Evolutionary conservation across 2,888 invertebrate species (phyloP), one percentile per base, ranked within the genome.

Genomic region (Drosophila neotestacea): DNA sequence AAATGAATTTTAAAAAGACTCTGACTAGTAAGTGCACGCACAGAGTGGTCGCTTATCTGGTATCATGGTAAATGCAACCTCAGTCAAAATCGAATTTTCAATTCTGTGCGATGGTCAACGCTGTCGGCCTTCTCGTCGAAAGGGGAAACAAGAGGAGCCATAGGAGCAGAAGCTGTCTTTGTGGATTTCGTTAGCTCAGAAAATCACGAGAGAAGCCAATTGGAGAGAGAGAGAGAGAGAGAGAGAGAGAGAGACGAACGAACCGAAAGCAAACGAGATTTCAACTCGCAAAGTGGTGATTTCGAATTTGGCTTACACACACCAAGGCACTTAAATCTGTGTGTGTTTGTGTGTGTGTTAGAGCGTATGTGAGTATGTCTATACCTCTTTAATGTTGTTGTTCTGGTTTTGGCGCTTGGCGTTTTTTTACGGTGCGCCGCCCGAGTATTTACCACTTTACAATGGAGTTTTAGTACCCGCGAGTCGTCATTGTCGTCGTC

Each of bases 401-500:
- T 88, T 85, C 81, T 80, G 85, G 88, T 81, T 87, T 85, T 86
- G 86, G 88, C 86, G 88, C 85, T 88, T 87, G 86, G 73, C 77
- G 74, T 86, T 89, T 88, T 83, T 83, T 86, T 85, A 86, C 89
- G 85, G 86, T 89, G 85, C 89, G 81, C 85, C 89, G 85, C 83
- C 88, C 84, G 85, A 87, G 85, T 83, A 85, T 86, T 86, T 86
- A 87, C 88, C 88, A 89, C 89, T 89, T 90, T 89, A 89, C 90
- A 89, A 89, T 90, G 88, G 89, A 81, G 88, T 90, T 90, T 89
- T 89, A 89, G 87, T 89, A 85, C 86, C 86, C 84, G 72, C 70
- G 79, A 90, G 89, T 89, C 90, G 90, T 90, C 89, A 90, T 89
- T 90, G 86, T 89, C 90, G 90, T 88, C 88, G 90, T 90, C 90